phyloP scores from a whole-genome alignment of 2,113 vertebrate genomes.

The Heterochromis multidens region DNA sequence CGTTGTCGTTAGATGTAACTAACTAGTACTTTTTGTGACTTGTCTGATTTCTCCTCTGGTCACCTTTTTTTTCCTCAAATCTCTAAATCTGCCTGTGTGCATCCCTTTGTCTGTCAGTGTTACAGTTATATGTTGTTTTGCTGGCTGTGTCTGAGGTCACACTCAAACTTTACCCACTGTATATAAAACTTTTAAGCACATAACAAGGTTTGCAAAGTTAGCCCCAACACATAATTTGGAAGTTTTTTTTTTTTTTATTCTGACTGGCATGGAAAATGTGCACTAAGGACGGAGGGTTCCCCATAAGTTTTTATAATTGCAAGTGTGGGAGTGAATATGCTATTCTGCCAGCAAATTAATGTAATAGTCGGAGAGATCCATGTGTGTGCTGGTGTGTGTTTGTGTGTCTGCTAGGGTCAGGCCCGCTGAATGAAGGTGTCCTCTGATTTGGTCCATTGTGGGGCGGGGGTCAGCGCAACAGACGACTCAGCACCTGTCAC shows the following conservation, averaged over 20 bases:
- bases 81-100: neutral
- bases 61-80: neutral
- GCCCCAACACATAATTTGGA: neutral
- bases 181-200: too few relatives aligned
- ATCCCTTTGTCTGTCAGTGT: neutral
- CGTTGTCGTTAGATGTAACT: neutral
- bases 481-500: slow-evolving; percentile 74
- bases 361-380: neutral
- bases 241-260: neutral
- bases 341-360: neutral
- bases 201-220: neutral
- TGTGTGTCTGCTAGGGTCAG: slow-evolving; percentile 16
- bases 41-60: neutral
- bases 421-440: slow-evolving; percentile 53
- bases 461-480: slow-evolving; percentile 39
- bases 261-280: neutral
- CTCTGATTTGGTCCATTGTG: slow-evolving; percentile 38
- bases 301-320: neutral
- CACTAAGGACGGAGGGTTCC: neutral
- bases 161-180: too few relatives aligned
- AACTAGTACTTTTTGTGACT: neutral
- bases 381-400: neutral
- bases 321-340: neutral
- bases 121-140: neutral
- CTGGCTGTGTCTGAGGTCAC: neutral